These are phyloP conservation scores for Ornithoptera priamus DNA, from an alignment of 2,888 invertebrate genomes.

Conservation along the genomic window DNA sequence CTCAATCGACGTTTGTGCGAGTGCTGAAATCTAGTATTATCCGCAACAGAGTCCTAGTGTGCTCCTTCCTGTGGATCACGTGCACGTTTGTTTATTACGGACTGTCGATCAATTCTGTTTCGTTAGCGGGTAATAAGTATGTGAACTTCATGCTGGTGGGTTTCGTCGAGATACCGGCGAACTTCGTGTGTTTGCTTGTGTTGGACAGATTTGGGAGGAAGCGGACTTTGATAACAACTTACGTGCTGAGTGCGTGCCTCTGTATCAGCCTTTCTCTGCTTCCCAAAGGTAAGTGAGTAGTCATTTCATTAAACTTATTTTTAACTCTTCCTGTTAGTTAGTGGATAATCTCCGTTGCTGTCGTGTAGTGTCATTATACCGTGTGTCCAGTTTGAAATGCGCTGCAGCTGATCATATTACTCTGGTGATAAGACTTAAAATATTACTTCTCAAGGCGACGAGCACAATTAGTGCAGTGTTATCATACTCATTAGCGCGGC, in stretches of 20 bases:
- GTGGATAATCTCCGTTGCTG: no score
- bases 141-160: constrained; percentile 85
- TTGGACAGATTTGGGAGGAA: constrained; percentile 84
- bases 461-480: no score
- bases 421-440: no score
- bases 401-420: no score
- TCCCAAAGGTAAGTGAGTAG: constrained; percentile 70
- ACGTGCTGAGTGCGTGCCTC: constrained; percentile 82
- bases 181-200: constrained; percentile 81
- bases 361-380: no score
- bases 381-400: no score
- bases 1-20: constrained; percentile 54
- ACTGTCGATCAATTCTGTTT: constrained; percentile 87
- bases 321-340: no score
- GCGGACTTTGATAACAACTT: constrained; percentile 81
- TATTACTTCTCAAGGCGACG: no score
- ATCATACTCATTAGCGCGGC: no score
- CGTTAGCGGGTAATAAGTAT: constrained; percentile 87
- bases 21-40: constrained; percentile 79
- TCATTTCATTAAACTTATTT: background rate
- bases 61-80: constrained; percentile 88
- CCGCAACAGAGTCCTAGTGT: constrained; percentile 79
- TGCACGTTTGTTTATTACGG: constrained; percentile 91
- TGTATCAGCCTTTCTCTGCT: constrained; percentile 82
- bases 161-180: constrained; percentile 87